A percentile compares a stretch with the other conserved stretches of the same genome.
phyloP scores from a whole-genome alignment of 2,113 vertebrate species.

The Meles meles region DNA sequence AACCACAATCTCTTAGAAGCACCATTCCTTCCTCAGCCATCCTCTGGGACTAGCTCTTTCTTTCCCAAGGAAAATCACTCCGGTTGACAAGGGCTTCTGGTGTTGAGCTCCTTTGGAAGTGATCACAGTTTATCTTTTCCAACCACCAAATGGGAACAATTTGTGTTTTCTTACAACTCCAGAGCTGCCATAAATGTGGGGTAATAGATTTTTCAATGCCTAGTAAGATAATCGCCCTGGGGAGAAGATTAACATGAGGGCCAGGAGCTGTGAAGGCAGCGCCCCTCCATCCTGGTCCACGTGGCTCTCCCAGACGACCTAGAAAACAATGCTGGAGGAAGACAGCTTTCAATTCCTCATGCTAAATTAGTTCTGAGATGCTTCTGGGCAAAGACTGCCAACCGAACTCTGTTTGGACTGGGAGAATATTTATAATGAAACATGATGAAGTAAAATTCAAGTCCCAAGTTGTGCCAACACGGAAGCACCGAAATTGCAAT shows the following conservation, averaged over 20 bases:
- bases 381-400: slow-evolving; percentile 71
- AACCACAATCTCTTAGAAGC: neutral
- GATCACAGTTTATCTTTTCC: slow-evolving; percentile 55
- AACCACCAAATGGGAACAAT: neutral
- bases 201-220: slow-evolving; percentile 71
- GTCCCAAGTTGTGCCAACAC: neutral
- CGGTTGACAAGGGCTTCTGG: slow-evolving; percentile 54
- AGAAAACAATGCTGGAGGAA: slow-evolving; percentile 53
- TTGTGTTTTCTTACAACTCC: slow-evolving; percentile 64
- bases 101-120: neutral
- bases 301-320: slow-evolving; percentile 37
- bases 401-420: slow-evolving; percentile 59
- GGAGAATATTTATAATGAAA: slow-evolving; percentile 48
- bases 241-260: slow-evolving; percentile 63
- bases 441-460: slow-evolving; percentile 51
- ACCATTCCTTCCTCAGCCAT: neutral
- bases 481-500: slow-evolving; percentile 34
- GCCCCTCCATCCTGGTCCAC: neutral
- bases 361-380: slow-evolving; percentile 67
- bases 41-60: neutral
- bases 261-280: neutral
- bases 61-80: neutral
- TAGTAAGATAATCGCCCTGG: slow-evolving; percentile 62
- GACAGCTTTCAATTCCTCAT: slow-evolving; percentile 40
- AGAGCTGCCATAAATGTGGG: slow-evolving; percentile 65